A percentile compares a stretch with the other conserved stretches of the same genome.
Evolutionary conservation across 2,797 vertebrate species (phyloP).

Genomic region (Smutsia temminckii): DNA sequence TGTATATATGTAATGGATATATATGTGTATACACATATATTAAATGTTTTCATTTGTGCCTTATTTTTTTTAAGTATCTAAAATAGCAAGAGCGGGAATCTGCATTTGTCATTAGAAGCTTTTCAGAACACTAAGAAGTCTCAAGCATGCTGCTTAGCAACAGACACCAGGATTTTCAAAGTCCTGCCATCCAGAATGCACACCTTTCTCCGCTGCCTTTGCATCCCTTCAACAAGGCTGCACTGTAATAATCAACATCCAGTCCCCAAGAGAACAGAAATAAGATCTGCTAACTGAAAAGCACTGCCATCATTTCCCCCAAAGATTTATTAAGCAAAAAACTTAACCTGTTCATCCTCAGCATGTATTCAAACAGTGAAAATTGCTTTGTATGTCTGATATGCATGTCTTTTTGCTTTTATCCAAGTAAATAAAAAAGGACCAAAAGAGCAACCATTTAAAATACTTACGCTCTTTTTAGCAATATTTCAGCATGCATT

Average conservation of each 20-base stretch:
- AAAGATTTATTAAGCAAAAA: background rate
- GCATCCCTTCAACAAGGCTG: background rate
- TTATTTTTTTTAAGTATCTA: background rate
- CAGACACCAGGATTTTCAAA: constrained; percentile 28
- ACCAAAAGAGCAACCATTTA: background rate
- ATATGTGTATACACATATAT: background rate
- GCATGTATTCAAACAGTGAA: background rate
- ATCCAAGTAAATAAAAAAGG: background rate
- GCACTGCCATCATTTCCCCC: background rate
- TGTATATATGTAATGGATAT: background rate
- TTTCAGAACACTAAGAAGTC: background rate
- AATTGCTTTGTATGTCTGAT: background rate
- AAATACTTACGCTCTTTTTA: background rate
- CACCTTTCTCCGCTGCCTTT: background rate
- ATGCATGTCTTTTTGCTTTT: background rate
- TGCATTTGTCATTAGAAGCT: background rate
- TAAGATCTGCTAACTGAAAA: constrained; percentile 24
- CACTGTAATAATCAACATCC: background rate
- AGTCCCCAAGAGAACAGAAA: background rate
- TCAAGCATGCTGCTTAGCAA: constrained; percentile 59
- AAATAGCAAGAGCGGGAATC: background rate
- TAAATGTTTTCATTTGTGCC: background rate
- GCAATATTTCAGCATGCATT: constrained; percentile 6
- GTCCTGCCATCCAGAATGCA: background rate
- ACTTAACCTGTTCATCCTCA: background rate